Conservation (phyloP, 2,888 invertebrate species). For the Tenthredo notha region DNA sequence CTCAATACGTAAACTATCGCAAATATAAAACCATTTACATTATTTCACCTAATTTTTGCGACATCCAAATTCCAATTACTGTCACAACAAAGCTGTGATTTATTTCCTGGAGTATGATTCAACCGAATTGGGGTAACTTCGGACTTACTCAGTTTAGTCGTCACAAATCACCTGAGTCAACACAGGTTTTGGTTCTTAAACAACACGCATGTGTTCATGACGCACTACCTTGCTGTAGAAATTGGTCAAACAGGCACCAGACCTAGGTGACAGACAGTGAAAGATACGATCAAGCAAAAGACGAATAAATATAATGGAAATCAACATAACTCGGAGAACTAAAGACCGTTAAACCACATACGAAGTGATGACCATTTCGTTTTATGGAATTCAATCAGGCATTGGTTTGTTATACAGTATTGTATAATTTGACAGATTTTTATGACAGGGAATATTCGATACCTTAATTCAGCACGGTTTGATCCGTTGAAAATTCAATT, state of each 20-base stretch:
- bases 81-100: neutral
- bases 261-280: neutral
- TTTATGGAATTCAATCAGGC: neutral
- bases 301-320: neutral
- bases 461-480: neutral
- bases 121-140: neutral
- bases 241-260: neutral
- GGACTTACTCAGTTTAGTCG: neutral
- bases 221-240: neutral
- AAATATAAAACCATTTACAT: neutral
- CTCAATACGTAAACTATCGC: neutral
- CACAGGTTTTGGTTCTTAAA: neutral
- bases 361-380: neutral
- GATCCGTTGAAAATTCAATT: neutral
- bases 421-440: neutral
- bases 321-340: neutral
- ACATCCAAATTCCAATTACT: neutral
- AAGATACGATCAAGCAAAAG: neutral
- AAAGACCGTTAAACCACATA: neutral
- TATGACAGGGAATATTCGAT: neutral
- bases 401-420: neutral
- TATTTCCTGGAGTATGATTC: neutral
- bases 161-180: slow-evolving; percentile 4
- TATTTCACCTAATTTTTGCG: neutral
- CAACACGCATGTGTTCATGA: neutral